These are phyloP conservation scores for Zaprionus kolodkinae DNA, from an alignment of 1,140 invertebrate species.

Conservation along the genomic window DNA sequence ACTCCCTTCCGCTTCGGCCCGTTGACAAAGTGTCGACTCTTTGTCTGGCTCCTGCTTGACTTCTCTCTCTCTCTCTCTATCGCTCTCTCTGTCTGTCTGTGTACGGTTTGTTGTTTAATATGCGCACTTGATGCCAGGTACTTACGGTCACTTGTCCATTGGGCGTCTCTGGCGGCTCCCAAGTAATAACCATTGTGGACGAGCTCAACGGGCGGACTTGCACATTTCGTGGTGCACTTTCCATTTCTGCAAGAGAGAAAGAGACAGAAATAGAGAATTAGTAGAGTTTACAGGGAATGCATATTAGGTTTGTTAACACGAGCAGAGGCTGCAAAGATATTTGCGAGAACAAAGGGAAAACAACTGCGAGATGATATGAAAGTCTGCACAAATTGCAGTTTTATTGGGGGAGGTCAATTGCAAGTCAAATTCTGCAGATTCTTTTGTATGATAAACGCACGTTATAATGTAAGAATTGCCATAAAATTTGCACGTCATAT, in stretches of 20 bases:
- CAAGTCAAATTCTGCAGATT: background rate
- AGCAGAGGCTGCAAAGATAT: slow-evolving; percentile 8
- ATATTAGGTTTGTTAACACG: slow-evolving; percentile 50
- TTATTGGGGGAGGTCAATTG: background rate
- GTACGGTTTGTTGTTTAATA: slow-evolving; percentile 59
- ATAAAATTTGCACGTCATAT: background rate
- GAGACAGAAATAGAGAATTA: background rate
- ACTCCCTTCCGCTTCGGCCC: slow-evolving; percentile 4
- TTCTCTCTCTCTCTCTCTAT: background rate
- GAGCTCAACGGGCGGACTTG: slow-evolving; percentile 96
- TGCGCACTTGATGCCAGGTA: slow-evolving; percentile 66
- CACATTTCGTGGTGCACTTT: slow-evolving; percentile 96
- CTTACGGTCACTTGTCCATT: slow-evolving; percentile 98
- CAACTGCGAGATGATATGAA: background rate
- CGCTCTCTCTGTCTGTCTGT: slow-evolving; percentile 1
- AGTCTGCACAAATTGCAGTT: background rate
- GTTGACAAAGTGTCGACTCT: slow-evolving; percentile 32
- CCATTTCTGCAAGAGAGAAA: slow-evolving; percentile 90
- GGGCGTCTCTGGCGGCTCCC: slow-evolving; percentile 98
- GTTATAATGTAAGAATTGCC: background rate
- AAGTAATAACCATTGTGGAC: slow-evolving; percentile 97
- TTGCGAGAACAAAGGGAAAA: background rate
- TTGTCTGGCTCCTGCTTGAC: slow-evolving; percentile 11
- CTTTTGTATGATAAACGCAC: background rate
- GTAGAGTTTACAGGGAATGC: background rate